phyloP scores from a whole-genome alignment of 2,797 vertebrate genomes.

The Muraenolepis orangiensis region DNA sequence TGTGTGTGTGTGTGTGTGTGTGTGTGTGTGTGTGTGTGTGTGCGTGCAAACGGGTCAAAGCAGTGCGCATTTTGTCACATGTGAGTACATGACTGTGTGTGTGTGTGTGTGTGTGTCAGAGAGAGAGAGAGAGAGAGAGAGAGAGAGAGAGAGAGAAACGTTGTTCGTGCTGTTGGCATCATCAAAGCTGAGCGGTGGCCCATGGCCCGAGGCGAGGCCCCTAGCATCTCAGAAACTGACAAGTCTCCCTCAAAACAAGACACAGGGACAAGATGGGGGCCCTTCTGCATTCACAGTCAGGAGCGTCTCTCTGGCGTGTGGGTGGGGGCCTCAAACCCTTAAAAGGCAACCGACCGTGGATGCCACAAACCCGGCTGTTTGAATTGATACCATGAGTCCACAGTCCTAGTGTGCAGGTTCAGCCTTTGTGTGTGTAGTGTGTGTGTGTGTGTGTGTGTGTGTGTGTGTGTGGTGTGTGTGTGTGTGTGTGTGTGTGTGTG shows the following conservation, averaged over 20 bases:
- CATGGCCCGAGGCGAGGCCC: slow-evolving; percentile 44
- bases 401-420: no score
- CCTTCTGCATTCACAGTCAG: neutral
- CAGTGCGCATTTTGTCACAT: neutral
- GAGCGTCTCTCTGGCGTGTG: neutral
- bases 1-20: slow-evolving; percentile 9
- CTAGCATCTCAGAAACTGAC: slow-evolving; percentile 34
- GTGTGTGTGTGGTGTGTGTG: no score
- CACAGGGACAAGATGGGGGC: neutral
- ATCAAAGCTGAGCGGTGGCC: slow-evolving; percentile 23
- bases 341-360: no score
- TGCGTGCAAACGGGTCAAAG: neutral
- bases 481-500: no score
- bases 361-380: no score
- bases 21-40: slow-evolving; percentile 6
- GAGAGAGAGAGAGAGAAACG: neutral
- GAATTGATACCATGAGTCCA: no score
- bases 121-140: neutral
- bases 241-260: slow-evolving; percentile 17
- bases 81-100: neutral
- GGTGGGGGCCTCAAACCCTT: no score
- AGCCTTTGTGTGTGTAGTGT: no score
- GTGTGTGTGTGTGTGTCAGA: slow-evolving; percentile 3
- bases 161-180: slow-evolving; percentile 23
- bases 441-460: no score